These are phyloP conservation scores for Escarpia spicata DNA, from an alignment of 2,888 invertebrate species.

Conservation along the genomic window DNA sequence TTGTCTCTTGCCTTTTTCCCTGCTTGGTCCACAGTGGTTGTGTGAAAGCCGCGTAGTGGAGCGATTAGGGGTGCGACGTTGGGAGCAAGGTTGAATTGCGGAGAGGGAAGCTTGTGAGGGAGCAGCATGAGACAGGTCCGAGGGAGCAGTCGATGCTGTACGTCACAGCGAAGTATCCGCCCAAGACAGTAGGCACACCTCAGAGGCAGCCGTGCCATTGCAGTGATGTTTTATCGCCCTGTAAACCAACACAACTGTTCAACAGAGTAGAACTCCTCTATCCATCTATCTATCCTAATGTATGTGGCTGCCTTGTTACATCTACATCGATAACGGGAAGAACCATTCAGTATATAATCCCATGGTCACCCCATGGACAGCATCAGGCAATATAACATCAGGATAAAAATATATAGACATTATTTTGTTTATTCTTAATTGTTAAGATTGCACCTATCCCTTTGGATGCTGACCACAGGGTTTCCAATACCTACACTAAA, in stretches of 20 bases:
- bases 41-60: neutral
- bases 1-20: neutral
- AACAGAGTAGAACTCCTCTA: neutral
- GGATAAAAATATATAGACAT: too few species aligned
- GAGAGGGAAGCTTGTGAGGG: neutral
- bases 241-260: neutral
- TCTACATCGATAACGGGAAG: too few species aligned
- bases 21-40: neutral
- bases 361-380: too few species aligned
- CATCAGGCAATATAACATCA: too few species aligned
- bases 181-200: neutral
- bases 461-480: too few species aligned
- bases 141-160: conserved; percentile 12
- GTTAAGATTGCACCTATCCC: too few species aligned
- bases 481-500: too few species aligned
- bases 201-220: neutral
- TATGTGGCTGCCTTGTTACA: too few species aligned
- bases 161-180: neutral
- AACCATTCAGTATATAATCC: too few species aligned
- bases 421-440: too few species aligned
- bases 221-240: neutral
- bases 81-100: neutral
- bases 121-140: neutral
- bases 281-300: neutral
- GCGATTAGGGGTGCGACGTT: neutral